phyloP scores from a whole-genome alignment of 2,113 vertebrate species.

The Nannospalax galili region DNA sequence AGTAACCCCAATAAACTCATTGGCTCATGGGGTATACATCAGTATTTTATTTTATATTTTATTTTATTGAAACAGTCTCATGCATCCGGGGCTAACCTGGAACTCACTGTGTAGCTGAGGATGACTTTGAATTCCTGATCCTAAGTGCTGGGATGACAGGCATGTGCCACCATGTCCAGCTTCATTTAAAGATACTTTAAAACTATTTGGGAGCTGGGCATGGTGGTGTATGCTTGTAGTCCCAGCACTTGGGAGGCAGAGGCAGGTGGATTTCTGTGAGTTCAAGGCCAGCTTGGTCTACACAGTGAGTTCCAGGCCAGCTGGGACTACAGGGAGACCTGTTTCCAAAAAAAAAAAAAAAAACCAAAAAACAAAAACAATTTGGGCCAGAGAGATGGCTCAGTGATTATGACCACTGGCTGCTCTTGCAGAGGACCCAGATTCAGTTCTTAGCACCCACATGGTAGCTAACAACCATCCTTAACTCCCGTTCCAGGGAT shows the following conservation, averaged over 20 bases:
- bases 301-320: no score
- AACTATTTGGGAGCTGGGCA: no score
- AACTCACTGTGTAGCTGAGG: background rate
- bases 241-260: no score
- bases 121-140: background rate
- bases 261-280: no score
- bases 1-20: background rate
- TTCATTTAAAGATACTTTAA: no score
- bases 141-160: background rate
- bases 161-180: background rate
- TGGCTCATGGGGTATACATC: no score
- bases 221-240: no score
- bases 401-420: background rate
- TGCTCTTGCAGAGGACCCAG: background rate
- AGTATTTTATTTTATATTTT: no score
- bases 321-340: no score
- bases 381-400: background rate
- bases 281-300: no score
- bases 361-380: no score
- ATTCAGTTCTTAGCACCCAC: background rate
- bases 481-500: background rate
- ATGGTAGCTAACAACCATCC: background rate
- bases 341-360: no score
- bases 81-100: background rate
- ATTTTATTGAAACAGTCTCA: background rate